A percentile compares a stretch with the other conserved stretches of the same genome.
phyloP scores from a whole-genome alignment of 2,113 vertebrate genomes.

The Zootoca vivipara region DNA sequence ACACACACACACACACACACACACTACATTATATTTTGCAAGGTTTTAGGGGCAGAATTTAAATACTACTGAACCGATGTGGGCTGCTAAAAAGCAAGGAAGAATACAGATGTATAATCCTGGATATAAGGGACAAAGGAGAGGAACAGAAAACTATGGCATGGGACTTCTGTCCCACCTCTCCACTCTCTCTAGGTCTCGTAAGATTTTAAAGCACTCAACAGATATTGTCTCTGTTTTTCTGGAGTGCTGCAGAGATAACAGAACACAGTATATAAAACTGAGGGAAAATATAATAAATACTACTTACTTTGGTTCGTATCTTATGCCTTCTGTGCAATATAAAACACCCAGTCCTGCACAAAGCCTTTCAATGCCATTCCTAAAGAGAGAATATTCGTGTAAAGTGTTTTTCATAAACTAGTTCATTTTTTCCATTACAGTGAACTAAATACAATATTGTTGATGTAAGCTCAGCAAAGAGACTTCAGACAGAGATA shows the following conservation, averaged over 20 bases:
- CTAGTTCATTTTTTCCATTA: fast-evolving
- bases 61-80: neutral
- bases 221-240: neutral
- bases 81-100: neutral
- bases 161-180: too few relatives aligned
- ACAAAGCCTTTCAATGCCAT: constrained; percentile 89
- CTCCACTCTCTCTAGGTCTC: neutral
- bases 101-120: neutral
- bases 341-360: constrained; percentile 83
- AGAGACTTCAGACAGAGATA: neutral
- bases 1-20: too few relatives aligned
- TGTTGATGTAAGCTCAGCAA: neutral
- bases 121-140: neutral
- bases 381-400: constrained; percentile 78
- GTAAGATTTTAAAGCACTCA: neutral
- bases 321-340: constrained; percentile 75
- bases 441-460: neutral
- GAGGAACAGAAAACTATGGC: neutral
- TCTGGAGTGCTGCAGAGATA: neutral
- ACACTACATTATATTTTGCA: neutral
- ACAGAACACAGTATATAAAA: neutral
- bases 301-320: constrained; percentile 86
- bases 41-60: neutral
- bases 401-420: fast-evolving
- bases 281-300: neutral